Base-by-base conservation (phyloP, 2,888 invertebrate genomes). In the Itoplectis maculator region DNA sequence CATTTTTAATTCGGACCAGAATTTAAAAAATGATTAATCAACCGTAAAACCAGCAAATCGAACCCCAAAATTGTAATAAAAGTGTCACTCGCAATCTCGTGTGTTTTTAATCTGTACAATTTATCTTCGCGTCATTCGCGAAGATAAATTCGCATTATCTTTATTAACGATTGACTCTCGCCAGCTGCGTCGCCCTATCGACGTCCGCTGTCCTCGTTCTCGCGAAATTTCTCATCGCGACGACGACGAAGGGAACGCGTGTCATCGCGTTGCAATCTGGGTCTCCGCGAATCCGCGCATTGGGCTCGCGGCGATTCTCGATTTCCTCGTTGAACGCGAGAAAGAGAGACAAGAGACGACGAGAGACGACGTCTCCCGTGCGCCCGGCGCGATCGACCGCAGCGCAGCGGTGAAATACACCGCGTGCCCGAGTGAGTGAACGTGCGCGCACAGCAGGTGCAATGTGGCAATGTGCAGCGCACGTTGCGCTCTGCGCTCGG, bases 391-490 rank as follows among this genome's bases (percentile, higher is more conserved):
- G 15, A n/a, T 37, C 51, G 49, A 51, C 47, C 70, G 42, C 56
- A 13, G 40, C 45, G 20, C 23, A 13, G 37, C 70, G 29, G 29
- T 59, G 45, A 42, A 49, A 49, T 68, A 49, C 61, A 42, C 66
- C 18, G 18, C 47, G 37, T 42, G n/a, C 47, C 13, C 49, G 9
- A n/a, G 20, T 37, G 40, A 79, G 78, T 54, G 72, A 77, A 77
- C 68, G 68, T 61, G 66, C 51, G 49, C 35, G 68, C 40, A n/a
- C 29, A 77, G 82, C 82, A 82, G 82, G 82, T 82, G 82, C n/a
- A n/a, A n/a, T n/a, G n/a, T n/a, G n/a, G n/a, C n/a, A n/a, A n/a
- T n/a, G n/a, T n/a, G n/a, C 81, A 66, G n/a, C 49, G 35, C 23
- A 61, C 61, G 29, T 9, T 15, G 35, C 47, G 54, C 40, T 8